These are phyloP conservation scores for Cyanoramphus novaezelandiae DNA, from an alignment of 2,113 vertebrate species.

Conservation along the genomic window DNA sequence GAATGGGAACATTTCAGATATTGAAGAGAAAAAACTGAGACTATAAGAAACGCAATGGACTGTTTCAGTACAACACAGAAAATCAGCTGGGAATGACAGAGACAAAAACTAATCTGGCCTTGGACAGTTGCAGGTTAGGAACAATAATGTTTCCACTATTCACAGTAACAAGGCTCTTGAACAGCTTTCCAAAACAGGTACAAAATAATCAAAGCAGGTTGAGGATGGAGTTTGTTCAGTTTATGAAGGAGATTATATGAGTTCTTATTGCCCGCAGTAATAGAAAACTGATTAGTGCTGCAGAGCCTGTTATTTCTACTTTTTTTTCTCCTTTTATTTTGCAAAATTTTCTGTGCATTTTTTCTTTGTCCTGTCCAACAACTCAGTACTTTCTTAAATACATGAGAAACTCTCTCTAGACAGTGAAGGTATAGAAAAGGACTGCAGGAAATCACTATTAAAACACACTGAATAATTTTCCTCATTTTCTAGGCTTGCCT, in stretches of 20 bases:
- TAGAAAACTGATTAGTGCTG: not conserved
- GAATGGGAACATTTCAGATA: not conserved
- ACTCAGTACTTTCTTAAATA: not conserved
- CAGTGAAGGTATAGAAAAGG: not conserved
- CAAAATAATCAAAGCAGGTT: not conserved
- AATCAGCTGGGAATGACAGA: not conserved
- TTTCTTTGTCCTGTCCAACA: not conserved
- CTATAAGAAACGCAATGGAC: not conserved
- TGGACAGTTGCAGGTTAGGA: not conserved
- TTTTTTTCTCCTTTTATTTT: not conserved
- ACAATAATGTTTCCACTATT: not conserved
- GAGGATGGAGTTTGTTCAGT: not conserved
- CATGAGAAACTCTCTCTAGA: not conserved
- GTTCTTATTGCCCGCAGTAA: not conserved
- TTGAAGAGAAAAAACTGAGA: fast-evolving
- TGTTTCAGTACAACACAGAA: not conserved
- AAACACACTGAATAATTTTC: not conserved
- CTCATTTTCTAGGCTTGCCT: not conserved
- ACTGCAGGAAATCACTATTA: not conserved
- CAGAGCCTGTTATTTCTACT: not conserved
- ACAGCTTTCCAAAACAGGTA: not conserved
- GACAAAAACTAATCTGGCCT: not conserved
- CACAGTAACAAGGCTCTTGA: not conserved
- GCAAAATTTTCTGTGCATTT: not conserved
- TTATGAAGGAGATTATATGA: not conserved